phyloP scores from a whole-genome alignment of 2,113 vertebrate genomes.

The Bubo scandiacus region DNA sequence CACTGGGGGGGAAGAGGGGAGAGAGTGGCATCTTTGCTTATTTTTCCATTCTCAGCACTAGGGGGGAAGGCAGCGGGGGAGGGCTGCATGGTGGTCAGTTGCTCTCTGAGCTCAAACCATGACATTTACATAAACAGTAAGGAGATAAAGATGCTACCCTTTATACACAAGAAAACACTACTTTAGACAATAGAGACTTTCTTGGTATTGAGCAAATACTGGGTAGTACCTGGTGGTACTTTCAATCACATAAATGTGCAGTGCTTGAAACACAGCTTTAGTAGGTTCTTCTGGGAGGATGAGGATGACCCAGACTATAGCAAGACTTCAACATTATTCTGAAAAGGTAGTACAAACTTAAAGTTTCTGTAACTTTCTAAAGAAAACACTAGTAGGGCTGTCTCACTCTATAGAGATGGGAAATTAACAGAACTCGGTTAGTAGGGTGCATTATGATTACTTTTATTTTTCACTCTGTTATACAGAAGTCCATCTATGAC shows the following conservation, averaged over 20 bases:
- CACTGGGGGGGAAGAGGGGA: too few species aligned
- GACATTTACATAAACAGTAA: background rate
- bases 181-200: background rate
- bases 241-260: background rate
- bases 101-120: too few species aligned
- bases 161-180: background rate
- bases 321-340: background rate
- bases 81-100: too few species aligned
- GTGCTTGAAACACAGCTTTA: background rate
- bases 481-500: background rate
- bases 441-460: background rate
- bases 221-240: background rate
- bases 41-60: too few species aligned
- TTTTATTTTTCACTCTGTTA: background rate
- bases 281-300: background rate
- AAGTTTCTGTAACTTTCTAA: background rate
- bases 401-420: background rate
- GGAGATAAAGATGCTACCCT: background rate
- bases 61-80: too few species aligned
- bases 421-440: background rate
- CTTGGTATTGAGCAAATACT: background rate
- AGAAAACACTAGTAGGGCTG: background rate
- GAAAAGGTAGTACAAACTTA: background rate
- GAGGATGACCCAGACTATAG: background rate
- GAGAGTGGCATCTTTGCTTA: too few species aligned